Base-by-base conservation (phyloP, 2,113 vertebrate genomes). In the Carassius auratus region DNA sequence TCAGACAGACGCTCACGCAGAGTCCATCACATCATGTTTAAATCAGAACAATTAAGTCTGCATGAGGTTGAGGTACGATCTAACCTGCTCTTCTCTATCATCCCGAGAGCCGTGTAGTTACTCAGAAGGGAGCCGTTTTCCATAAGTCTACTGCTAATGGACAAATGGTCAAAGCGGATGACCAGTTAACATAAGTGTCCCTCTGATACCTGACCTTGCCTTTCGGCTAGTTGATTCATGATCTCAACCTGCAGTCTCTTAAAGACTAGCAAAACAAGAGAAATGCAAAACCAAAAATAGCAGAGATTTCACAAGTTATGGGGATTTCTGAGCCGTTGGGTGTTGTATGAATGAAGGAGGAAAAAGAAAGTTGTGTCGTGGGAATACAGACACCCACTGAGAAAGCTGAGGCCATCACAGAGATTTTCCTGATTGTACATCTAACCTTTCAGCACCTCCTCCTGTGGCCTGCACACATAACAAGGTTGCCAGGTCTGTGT, bases 371-470 rank as follows among this genome's bases (percentile, higher is more conserved):
- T 74, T 80, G 84, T 61, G 89, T 81, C 91, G 64, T 85, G 52
- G 91, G 82, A 77, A 85, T 76, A 83, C 36, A 81, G 88, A 85
- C 61, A 73, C 69, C 89, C 89, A 8, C 87, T 91, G 86, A 87
- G 89, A 90, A 78, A 87, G 71, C 87, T 89, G 85, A 88, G 78
- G 83, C 74, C 87, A 89, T 91, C 90, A 87, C 4, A 80, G 86
- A 90, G 85, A 89, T 90, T 92, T 91, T 93, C 89, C 91, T 91
- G 92, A 91, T 92, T 93, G 89, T 92, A 90, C 90, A 87, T 92
- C 87, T 91, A 91, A 93, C 90, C 92, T 95, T 93, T 93, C 87
- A 91, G 88, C 87, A 90, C 86, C 86, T 89, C 86, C 87, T 76
- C 62, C 86, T 42, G 82, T 73, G 42, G 59, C 38, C 8, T 50